These are phyloP conservation scores for Sinodicranocentrus sp. DNA, from an alignment of 2,888 invertebrate genomes.

Conservation along the genomic window DNA sequence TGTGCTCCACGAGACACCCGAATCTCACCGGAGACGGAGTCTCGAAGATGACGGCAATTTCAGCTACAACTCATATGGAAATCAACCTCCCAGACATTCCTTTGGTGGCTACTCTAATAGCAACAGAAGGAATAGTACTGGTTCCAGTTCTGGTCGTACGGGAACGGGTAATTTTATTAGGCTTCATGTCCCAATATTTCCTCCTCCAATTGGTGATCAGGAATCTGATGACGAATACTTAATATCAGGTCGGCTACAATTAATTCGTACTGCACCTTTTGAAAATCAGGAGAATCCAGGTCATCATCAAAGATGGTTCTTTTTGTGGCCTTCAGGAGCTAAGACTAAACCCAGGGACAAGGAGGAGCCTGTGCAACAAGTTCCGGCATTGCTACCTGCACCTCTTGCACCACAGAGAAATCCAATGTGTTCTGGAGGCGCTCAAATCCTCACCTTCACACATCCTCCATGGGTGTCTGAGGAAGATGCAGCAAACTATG, in stretches of 20 bases:
- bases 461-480: neutral
- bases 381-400: neutral
- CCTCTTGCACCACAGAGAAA: neutral
- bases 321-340: slow-evolving; percentile 25
- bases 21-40: neutral
- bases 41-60: neutral
- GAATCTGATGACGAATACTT: neutral
- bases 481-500: neutral
- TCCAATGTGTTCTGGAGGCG: slow-evolving; percentile 6
- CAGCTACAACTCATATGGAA: neutral
- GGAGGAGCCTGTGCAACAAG: neutral
- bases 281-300: slow-evolving; percentile 4
- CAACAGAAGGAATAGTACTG: neutral
- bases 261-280: slow-evolving; percentile 18
- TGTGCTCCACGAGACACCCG: neutral
- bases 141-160: neutral
- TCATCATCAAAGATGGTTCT: slow-evolving; percentile 38
- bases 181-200: slow-evolving; percentile 11
- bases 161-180: slow-evolving; percentile 1
- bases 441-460: slow-evolving; percentile 10
- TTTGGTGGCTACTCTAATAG: neutral
- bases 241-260: slow-evolving; percentile 15
- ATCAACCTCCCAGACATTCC: neutral
- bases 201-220: neutral
- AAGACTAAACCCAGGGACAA: neutral